These are phyloP conservation scores for Saccostrea echinata DNA, from an alignment of 1,140 invertebrate species.

Conservation along the genomic window DNA sequence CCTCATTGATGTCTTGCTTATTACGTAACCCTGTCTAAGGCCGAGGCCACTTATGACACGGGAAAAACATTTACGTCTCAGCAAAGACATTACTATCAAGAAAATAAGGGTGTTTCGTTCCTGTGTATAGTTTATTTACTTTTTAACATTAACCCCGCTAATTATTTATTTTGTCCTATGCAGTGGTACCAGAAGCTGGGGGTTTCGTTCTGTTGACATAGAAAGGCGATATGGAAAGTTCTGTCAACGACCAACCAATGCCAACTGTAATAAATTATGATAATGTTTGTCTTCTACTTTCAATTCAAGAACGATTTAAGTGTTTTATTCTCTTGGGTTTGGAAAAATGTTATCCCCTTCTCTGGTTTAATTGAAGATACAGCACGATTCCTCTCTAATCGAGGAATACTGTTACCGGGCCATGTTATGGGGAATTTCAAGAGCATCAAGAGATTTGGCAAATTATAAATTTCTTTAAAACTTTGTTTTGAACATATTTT, in stretches of 20 bases:
- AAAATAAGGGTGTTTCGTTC: not conserved
- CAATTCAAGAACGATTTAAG: slow-evolving; percentile 2
- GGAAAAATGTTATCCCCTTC: not conserved
- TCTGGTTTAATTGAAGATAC: not conserved
- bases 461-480: not conserved
- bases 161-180: not conserved
- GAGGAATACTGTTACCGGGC: not conserved
- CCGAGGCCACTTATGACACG: slow-evolving; percentile 23
- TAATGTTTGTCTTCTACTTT: slow-evolving; percentile 15
- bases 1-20: not conserved
- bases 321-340: not conserved
- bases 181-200: not conserved
- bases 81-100: not conserved
- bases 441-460: not conserved
- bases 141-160: not conserved
- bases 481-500: too few relatives aligned
- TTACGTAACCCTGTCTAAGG: not conserved
- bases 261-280: not conserved
- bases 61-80: not conserved
- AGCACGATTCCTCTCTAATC: not conserved
- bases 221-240: not conserved
- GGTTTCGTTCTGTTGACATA: not conserved
- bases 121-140: not conserved
- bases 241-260: slow-evolving; percentile 1
- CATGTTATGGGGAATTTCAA: slow-evolving; percentile 15